Evolutionary conservation across 2,113 vertebrate species (phyloP).

Genomic region (Phrynosoma blainvillii): DNA sequence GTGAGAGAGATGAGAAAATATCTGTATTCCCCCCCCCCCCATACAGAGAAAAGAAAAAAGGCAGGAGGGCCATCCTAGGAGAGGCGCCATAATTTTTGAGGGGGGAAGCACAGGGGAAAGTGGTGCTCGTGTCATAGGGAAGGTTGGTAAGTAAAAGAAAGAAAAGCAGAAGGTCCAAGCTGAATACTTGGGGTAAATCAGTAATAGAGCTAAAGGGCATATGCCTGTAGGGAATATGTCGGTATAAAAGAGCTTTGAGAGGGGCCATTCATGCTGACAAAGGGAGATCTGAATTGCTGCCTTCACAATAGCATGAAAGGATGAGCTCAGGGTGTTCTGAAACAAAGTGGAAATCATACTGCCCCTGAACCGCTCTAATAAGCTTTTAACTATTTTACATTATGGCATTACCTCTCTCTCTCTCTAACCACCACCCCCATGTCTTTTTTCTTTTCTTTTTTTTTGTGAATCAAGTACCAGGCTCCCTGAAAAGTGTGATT

Average conservation of each 20-base stretch:
- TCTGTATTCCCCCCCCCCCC: slow-evolving; percentile 53
- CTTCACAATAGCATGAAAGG: slow-evolving; percentile 98
- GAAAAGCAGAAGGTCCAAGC: slow-evolving; percentile 92
- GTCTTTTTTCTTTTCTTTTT: slow-evolving; percentile 32
- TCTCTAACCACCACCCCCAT: slow-evolving; percentile 20
- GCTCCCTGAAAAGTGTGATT: slow-evolving; percentile 88
- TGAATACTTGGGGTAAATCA: slow-evolving; percentile 95
- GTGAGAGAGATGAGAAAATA: neutral
- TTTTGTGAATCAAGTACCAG: slow-evolving; percentile 78
- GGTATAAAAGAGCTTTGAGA: slow-evolving; percentile 91
- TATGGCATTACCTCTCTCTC: slow-evolving; percentile 76
- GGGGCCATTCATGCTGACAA: slow-evolving; percentile 92
- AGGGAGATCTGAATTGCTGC: slow-evolving; percentile 92
- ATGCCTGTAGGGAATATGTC: slow-evolving; percentile 94
- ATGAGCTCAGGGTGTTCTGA: slow-evolving; percentile 89
- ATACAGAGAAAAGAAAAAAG: slow-evolving; percentile 1
- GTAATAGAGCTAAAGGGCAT: slow-evolving; percentile 98
- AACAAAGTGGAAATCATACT: slow-evolving; percentile 95
- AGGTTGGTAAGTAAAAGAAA: slow-evolving; percentile 79
- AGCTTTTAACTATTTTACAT: slow-evolving; percentile 96
- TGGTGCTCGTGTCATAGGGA: slow-evolving; percentile 86
- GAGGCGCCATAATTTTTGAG: slow-evolving; percentile 62
- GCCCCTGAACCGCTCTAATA: slow-evolving; percentile 91
- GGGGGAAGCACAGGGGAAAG: slow-evolving; percentile 57
- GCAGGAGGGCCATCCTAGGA: slow-evolving; percentile 46